Conservation (phyloP, 1,140 invertebrate genomes). For the Brachionus sp. region DNA sequence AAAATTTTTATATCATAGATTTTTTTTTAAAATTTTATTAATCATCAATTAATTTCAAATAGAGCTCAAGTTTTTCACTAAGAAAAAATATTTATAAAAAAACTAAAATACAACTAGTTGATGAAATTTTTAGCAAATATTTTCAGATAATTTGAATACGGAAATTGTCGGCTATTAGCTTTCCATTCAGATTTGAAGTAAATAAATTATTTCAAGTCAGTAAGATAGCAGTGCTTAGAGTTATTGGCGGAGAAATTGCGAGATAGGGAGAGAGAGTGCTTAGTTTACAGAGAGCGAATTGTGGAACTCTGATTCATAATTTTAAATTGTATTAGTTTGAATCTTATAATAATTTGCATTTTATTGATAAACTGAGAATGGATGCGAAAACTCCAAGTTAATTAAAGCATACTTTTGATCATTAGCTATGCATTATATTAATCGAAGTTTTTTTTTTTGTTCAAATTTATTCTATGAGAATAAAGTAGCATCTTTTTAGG, state of each 20-base stretch:
- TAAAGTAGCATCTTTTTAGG: background rate
- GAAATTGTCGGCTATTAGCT: background rate
- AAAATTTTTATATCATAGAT: background rate
- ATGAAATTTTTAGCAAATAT: background rate
- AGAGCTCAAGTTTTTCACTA: background rate
- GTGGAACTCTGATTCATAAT: background rate
- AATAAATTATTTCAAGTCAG: slow-evolving; percentile 21
- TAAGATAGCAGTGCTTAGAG: background rate
- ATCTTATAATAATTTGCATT: slow-evolving; percentile 5
- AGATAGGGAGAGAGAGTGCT: background rate
- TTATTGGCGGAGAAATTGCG: background rate
- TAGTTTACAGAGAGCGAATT: background rate
- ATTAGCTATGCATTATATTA: background rate
- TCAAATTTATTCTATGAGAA: background rate
- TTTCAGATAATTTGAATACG: background rate
- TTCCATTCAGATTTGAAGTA: background rate
- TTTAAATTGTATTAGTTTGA: background rate
- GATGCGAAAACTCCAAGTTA: background rate
- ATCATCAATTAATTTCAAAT: background rate
- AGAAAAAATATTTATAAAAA: background rate
- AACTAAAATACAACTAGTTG: background rate
- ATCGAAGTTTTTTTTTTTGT: background rate
- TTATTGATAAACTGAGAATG: background rate
- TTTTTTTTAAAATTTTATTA: background rate
- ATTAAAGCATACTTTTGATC: slow-evolving; percentile 3